These are phyloP conservation scores for Typhlomys cinereus DNA, from an alignment of 2,113 vertebrate genomes.

Conservation along the genomic window DNA sequence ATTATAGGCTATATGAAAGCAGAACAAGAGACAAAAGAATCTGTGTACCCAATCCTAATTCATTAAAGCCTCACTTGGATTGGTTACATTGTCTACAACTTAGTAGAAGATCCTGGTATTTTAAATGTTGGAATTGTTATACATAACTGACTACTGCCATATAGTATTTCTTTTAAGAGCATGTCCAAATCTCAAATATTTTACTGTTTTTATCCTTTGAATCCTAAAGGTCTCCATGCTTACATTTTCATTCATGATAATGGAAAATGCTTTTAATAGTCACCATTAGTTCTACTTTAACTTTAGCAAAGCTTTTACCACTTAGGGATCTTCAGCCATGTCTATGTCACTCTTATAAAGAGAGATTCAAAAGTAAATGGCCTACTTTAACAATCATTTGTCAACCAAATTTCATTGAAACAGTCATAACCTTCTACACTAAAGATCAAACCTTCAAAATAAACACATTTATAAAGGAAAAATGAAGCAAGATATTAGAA, in stretches of 20 bases:
- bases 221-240: neutral
- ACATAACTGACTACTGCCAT: neutral
- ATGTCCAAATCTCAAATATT: neutral
- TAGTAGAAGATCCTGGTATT: neutral
- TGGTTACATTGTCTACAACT: neutral
- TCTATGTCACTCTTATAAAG: neutral
- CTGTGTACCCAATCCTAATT: neutral
- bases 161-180: neutral
- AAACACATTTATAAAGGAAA: conserved; percentile 21
- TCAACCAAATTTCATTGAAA: neutral
- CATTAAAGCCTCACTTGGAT: neutral
- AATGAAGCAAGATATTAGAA: neutral
- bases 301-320: neutral
- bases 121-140: neutral
- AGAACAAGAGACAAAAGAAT: neutral
- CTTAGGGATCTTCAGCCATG: neutral
- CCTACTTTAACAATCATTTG: neutral
- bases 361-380: neutral
- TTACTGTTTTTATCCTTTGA: neutral
- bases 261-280: neutral
- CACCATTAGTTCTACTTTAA: neutral
- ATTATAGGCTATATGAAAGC: too few relatives aligned
- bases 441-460: neutral
- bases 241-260: neutral
- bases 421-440: neutral